These are phyloP conservation scores for Strigops habroptila DNA, from an alignment of 2,113 vertebrate species.

Conservation along the genomic window DNA sequence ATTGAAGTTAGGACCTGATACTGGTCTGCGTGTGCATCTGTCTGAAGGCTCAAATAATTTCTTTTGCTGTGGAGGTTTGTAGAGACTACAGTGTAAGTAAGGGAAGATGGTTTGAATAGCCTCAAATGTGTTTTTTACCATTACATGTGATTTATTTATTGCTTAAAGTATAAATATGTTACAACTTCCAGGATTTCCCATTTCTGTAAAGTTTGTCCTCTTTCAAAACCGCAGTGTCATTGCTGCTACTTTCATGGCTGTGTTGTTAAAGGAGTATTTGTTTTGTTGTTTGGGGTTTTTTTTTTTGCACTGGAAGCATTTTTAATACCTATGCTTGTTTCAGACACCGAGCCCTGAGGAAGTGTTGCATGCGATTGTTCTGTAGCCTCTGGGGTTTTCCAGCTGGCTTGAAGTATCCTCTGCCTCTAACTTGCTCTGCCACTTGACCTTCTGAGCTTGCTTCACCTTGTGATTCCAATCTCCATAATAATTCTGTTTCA, in stretches of 20 bases:
- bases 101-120: neutral
- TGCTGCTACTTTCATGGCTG: neutral
- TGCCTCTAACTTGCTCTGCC: neutral
- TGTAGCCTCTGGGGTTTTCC: conserved; percentile 8
- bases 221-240: neutral
- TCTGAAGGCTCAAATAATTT: neutral
- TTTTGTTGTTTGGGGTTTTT: neutral
- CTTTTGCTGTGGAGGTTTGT: neutral
- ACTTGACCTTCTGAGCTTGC: conserved; percentile 1
- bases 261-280: neutral
- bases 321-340: neutral
- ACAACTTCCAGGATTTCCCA: neutral
- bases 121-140: neutral
- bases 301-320: neutral
- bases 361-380: neutral
- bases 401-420: neutral
- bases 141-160: neutral
- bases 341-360: neutral
- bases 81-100: neutral
- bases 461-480: conserved; percentile 49
- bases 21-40: fast-evolving
- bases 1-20: neutral
- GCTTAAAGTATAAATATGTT: neutral
- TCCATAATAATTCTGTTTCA: conserved; percentile 9
- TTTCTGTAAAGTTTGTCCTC: neutral